A percentile compares a stretch with the other conserved stretches of the same genome.
phyloP scores from a whole-genome alignment of 2,888 invertebrate species.

The Nephrotoma appendiculata region DNA sequence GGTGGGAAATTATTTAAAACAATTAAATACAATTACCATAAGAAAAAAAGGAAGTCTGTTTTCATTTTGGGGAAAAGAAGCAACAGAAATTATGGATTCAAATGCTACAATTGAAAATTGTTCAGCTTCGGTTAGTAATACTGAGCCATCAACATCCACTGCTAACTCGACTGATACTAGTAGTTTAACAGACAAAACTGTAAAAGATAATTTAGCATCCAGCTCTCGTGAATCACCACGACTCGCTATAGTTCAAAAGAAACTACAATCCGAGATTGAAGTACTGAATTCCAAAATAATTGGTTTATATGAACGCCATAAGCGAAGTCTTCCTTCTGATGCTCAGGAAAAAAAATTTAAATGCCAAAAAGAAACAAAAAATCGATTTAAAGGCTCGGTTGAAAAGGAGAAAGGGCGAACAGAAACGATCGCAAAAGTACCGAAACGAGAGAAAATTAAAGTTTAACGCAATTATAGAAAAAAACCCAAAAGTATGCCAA shows the following conservation, averaged over 20 bases:
- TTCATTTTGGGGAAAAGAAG: constrained; percentile 1
- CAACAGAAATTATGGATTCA: neutral
- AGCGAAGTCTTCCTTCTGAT: too few relatives aligned
- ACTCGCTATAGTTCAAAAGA: neutral
- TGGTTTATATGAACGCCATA: too few relatives aligned
- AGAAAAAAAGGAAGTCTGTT: neutral
- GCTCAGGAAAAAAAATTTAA: neutral
- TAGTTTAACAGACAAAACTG: too few relatives aligned
- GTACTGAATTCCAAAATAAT: too few relatives aligned
- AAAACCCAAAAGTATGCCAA: neutral
- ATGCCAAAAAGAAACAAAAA: neutral
- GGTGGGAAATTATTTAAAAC: neutral
- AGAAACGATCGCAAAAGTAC: too few relatives aligned
- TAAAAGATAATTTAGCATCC: too few relatives aligned
- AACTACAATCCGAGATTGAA: neutral
- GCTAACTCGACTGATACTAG: neutral
- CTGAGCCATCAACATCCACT: neutral
- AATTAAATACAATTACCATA: neutral
- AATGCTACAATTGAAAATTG: neutral
- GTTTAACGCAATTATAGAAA: neutral
- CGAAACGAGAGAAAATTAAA: neutral
- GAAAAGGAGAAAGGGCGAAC: too few relatives aligned
- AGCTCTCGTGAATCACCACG: neutral
- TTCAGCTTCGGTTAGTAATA: neutral
- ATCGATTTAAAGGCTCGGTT: neutral